Conservation (phyloP, 2,797 vertebrate species). For the Oophaga sylvatica region DNA sequence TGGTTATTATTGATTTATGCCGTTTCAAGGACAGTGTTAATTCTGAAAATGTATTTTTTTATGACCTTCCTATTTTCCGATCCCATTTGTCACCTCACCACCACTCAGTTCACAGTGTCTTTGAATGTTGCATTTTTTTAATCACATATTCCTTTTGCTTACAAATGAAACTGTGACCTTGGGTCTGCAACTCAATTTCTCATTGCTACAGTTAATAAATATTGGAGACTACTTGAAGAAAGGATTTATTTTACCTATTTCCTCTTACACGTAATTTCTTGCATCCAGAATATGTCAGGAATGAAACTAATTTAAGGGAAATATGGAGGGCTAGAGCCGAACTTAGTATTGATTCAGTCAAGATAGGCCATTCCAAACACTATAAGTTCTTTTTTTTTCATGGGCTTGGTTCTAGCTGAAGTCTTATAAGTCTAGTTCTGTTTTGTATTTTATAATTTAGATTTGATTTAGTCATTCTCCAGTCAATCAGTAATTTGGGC, state of each 20-base stretch:
- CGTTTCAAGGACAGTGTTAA: slow-evolving; percentile 59
- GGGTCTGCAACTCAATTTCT: slow-evolving; percentile 47
- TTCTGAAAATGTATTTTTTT: slow-evolving; percentile 57
- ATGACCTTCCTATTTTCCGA: slow-evolving; percentile 56
- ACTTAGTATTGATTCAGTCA: not conserved
- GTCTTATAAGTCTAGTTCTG: not conserved
- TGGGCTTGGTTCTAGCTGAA: not conserved
- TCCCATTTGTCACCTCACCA: slow-evolving; percentile 60
- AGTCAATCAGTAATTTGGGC: too few relatives aligned
- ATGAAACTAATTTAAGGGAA: slow-evolving; percentile 34
- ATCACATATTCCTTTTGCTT: slow-evolving; percentile 49
- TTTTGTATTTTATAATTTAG: not conserved
- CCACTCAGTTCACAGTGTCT: slow-evolving; percentile 46
- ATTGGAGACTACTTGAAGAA: slow-evolving; percentile 51
- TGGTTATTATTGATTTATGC: slow-evolving; percentile 58
- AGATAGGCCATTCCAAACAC: not conserved
- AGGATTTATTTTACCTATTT: slow-evolving; percentile 55
- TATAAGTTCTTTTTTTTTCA: not conserved
- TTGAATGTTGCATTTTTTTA: slow-evolving; percentile 57
- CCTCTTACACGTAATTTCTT: slow-evolving; percentile 32
- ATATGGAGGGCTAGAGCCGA: not conserved
- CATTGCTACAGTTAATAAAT: slow-evolving; percentile 57
- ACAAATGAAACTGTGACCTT: slow-evolving; percentile 57
- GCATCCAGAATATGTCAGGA: slow-evolving; percentile 2
- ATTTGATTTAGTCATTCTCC: not conserved